Base-by-base conservation (phyloP, 2,797 vertebrate species). In the Buceros bicornis region DNA sequence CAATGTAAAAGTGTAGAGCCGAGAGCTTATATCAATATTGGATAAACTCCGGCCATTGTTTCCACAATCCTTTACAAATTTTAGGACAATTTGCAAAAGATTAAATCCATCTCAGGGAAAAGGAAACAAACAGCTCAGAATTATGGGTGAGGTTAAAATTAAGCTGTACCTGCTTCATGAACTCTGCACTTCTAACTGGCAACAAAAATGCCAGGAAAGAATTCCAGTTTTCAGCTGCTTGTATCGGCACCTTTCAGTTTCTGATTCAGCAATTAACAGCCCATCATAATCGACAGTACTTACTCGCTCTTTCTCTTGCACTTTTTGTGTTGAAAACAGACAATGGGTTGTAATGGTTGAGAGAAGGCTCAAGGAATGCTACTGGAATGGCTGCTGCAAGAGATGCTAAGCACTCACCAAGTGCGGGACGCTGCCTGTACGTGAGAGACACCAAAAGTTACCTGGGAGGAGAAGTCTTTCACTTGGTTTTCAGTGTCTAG, bases 251-350 rank as follows among this genome's bases (percentile, higher is more conserved):
- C 8, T 12, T 11, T 89, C 77, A 10, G 11, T 15, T 40, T 10
- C 12, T 88, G 76, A 58, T 58, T 82, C 54, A 43, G 22, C 51
- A 84, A 11, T 40, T 72, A 64, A 64, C 3, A 78, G 56, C 8
- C 8, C 21, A 67, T 31, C 5, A 13, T 53, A 60, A 62, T 57
- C 24, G 62, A 77, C 10, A 51, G 70, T 94, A 99, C 99, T 99
- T 98, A 99, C 99, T 98, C 61, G 99, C 98, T 95, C 99, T 98
- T 93, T 99, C 99, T 91, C 99, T 98, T 88, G 98, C 96, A 61
- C 98, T 99, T 97, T 99, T 99, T 78, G 99, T 99, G 96, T 99
- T 99, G 98, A 99, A 99, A 91, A 99, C 98, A 1, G 99, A 99
- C 91, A 98, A 98, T 21, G 98, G 98, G 96, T 99, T 99, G 98